Evolutionary conservation across 2,113 vertebrate species (phyloP), one percentile per base, ranked within the genome.

Genomic region (Hymenochirus boettgeri): DNA sequence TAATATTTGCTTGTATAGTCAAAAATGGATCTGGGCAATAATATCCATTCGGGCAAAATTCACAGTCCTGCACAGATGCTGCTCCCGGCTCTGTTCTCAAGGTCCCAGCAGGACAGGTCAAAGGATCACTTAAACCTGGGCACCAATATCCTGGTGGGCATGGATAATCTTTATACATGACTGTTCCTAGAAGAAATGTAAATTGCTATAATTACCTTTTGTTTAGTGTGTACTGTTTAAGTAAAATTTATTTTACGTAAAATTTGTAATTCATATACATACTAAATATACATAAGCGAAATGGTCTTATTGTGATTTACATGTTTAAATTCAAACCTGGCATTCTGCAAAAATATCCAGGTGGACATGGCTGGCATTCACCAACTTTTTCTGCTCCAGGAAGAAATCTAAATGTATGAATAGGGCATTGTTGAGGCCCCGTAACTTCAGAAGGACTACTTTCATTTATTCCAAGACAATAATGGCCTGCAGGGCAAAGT

Each of bases 111-210:
- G 92, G 92, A 37, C 96, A 98, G 26, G 80, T 70, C 22, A 92
- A 74, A 23, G 86, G 76, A 0, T 82, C 81, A 18, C 86, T 87
- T 60, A 62, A 73, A 17, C 93, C 91, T 73, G 85, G 89, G 72
- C 95, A 98, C 93, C 95, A 98, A 65, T 92, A 74, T 0, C 93
- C 94, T 23, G 89, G 83, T 2, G 92, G 93, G 15, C 93, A 96
- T 0, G 74, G 88, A 11, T 79, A 79, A 22, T 77, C 83, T 75
- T 87, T 76, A 66, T 87, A 86, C 57, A 76, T 76, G 27, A 76
- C 75, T 13, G 88, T 80, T 29, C 92, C 96, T 98, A 74, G 18
- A 5, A 23, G 26, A n/a, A n/a, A n/a, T n/a, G n/a, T n/a, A n/a
- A n/a, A n/a, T n/a, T n/a, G n/a, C n/a, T n/a, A n/a, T n/a, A n/a